Base-by-base conservation (phyloP, 2,113 vertebrate genomes). In the Coptodon rendalli region DNA sequence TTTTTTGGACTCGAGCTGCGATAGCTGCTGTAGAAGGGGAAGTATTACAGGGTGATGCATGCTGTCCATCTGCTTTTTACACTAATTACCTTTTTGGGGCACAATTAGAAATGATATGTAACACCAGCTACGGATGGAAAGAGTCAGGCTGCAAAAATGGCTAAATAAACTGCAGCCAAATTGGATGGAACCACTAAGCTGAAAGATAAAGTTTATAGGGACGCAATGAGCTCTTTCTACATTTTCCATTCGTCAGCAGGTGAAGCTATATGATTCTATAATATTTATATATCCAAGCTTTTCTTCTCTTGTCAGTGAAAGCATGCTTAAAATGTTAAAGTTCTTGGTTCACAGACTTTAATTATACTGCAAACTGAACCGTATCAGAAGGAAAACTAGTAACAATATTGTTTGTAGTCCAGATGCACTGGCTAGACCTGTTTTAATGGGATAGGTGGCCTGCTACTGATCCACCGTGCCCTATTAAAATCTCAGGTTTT, bases 41-140 rank as follows among this genome's bases (percentile, higher is more conserved):
- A 86, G 81, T 86, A 82, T 89, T 83, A 88, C 36, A 43, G 38
- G 56, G 78, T 89, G 92, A 89, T 89, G 90, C 89, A 90, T 54
- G 36, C 86, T 50, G 80, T 86, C 91, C 82, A 85, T 93, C 90
- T 94, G 93, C 86, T 91, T 93, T 84, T 85, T 90, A 56, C 80
- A 79, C 86, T 95, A 92, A 95, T 95, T 89, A 89, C 38, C 52
- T 81, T 73, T 73, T 45, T 68, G 19, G 63, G 27, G 52, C 61
- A 24, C 52, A 73, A 19, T 34, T 73, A 50, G 31, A 80, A 86
- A 80, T 31, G 57, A 80, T 66, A 53, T 79, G 50, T 50, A 50
- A 48, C 29, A 43, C 40, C 27, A 22, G 17, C 45, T 78, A 52
- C 2, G 6, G 43, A 12, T 34, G 17, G 73, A 52, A 52, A 8